Evolutionary conservation across 2,888 invertebrate species (phyloP).

Genomic region (Iselma pallidipennis): DNA sequence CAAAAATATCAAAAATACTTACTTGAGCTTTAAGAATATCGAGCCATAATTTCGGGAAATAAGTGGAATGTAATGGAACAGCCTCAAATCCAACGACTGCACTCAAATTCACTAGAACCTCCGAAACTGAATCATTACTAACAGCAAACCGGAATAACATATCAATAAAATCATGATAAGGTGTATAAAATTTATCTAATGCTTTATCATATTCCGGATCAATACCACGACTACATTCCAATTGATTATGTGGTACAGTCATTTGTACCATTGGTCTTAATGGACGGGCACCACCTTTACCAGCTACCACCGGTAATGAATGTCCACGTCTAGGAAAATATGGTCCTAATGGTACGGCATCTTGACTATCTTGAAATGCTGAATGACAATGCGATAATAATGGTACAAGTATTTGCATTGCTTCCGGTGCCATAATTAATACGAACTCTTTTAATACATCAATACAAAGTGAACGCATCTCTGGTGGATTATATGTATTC

Average conservation of each 20-base stretch:
- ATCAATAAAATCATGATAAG: constrained; percentile 90
- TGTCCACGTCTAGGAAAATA: constrained; percentile 75
- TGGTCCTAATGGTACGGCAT: constrained; percentile 72
- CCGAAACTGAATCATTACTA: constrained; percentile 83
- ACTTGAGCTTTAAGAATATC: constrained; percentile 81
- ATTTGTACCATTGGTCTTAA: constrained; percentile 83
- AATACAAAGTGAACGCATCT: constrained; percentile 78
- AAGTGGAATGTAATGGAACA: constrained; percentile 82
- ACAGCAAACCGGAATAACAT: constrained; percentile 85
- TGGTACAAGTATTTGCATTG: constrained; percentile 81
- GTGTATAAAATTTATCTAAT: constrained; percentile 76
- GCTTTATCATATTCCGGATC: constrained; percentile 79
- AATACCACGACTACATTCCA: constrained; percentile 71
- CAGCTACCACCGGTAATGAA: constrained; percentile 60
- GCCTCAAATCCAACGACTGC: constrained; percentile 91
- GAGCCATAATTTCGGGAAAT: constrained; percentile 91
- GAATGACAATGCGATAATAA: constrained; percentile 83
- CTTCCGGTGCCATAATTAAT: constrained; percentile 76
- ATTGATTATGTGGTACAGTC: constrained; percentile 77
- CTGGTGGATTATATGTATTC: constrained; percentile 86
- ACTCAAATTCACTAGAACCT: constrained; percentile 82
- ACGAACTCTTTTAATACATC: constrained; percentile 80
- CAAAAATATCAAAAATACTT: constrained; percentile 33
- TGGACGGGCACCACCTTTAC: constrained; percentile 70
- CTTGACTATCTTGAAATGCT: constrained; percentile 74